Base-by-base conservation (phyloP, 1,140 invertebrate species). In the Plectrocnemia conspersa region DNA sequence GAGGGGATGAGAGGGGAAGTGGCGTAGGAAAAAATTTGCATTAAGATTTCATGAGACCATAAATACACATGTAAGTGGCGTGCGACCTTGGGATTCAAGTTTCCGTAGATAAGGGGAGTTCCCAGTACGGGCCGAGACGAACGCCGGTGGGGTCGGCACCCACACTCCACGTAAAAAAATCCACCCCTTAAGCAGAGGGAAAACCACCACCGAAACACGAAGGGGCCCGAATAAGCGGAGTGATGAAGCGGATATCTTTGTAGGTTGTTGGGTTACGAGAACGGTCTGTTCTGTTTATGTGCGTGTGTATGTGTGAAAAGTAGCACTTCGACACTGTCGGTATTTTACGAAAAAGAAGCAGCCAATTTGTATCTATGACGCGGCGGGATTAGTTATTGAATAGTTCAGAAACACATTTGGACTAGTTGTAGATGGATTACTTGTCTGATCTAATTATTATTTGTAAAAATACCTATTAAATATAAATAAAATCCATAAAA, bases 191-290 rank as follows among this genome's bases (percentile, higher is more conserved):
- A n/a, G 6, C 7, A n/a, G 27, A 7, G n/a, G 27, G 27, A n/a
- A n/a, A 29, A n/a, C 35, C 5, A 16, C 13, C 10, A 5, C 5
- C 15, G 35, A n/a, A n/a, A n/a, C n/a, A n/a, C n/a, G n/a, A n/a
- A n/a, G 13, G 35, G 35, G 35, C 10, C 5, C 11, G 35, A 7
- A 38, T 16, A 38, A 16, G 35, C 35, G 7, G 35, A 38, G 35
- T 5, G 35, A 38, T 38, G 35, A 38, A 38, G 35, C 35, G 35
- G 35, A 38, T 38, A 38, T 38, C 35, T 38, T 38, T 38, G 35
- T 38, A 15, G 35, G 35, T 38, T 38, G 13, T 38, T 38, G 35
- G 35, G 35, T 15, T 38, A 38, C 10, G 5, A 38, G 13, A 38
- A 38, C 35, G 35, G 13, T 16, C 35, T 16, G 35, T 16, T 38